Evolutionary conservation across 2,888 invertebrate species (phyloP).

Genomic region (Cylloceria caligata): DNA sequence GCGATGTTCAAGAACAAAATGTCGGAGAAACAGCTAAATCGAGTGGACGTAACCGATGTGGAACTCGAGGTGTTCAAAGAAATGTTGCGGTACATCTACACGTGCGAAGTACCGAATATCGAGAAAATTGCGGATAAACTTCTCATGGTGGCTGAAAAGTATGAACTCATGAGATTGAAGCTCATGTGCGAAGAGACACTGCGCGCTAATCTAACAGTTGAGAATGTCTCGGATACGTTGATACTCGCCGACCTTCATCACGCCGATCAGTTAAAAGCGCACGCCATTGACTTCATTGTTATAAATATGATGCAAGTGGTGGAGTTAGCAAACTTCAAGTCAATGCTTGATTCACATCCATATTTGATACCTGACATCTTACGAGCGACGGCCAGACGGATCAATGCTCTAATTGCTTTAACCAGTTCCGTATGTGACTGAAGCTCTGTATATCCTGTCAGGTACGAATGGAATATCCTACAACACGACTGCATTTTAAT

Average conservation of each 20-base stretch:
- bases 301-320: not conserved
- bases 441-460: no score
- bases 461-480: no score
- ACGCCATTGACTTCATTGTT: not conserved
- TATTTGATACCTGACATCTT: not conserved
- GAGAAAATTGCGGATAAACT: not conserved
- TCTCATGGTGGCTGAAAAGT: not conserved
- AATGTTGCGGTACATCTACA: conserved; percentile 10
- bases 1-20: not conserved
- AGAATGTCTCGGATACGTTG: not conserved
- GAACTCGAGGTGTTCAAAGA: not conserved
- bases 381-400: not conserved
- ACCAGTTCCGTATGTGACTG: no score
- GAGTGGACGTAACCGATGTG: not conserved
- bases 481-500: no score
- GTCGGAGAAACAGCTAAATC: not conserved
- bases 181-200: not conserved
- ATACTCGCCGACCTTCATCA: not conserved
- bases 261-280: not conserved
- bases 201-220: not conserved
- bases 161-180: not conserved
- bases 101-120: not conserved
- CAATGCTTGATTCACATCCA: not conserved
- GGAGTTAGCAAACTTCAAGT: not conserved
- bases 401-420: no score